Evolutionary conservation across 1,140 invertebrate species (phyloP).

Genomic region (Lepidurus couesii): DNA sequence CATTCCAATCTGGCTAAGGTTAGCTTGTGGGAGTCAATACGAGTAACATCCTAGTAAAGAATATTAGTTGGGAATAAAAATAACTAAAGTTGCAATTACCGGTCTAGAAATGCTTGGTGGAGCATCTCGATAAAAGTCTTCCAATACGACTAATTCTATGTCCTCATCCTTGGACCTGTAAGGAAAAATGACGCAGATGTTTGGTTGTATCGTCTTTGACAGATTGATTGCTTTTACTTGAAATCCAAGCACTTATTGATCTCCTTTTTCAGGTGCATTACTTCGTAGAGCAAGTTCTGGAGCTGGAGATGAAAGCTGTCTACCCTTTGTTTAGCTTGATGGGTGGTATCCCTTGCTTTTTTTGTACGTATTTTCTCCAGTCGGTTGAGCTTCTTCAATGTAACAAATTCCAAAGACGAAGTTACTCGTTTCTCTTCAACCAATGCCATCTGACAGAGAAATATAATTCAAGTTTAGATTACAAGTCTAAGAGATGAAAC

Average conservation of each 20-base stretch:
- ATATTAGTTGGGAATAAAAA: slow-evolving; percentile 28
- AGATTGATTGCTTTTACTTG: slow-evolving; percentile 53
- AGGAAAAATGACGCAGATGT: slow-evolving; percentile 28
- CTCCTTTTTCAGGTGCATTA: slow-evolving; percentile 87
- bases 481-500: background rate
- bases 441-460: slow-evolving; percentile 46
- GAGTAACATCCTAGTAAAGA: slow-evolving; percentile 39
- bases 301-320: slow-evolving; percentile 83
- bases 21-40: slow-evolving; percentile 60
- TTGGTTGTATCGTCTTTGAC: slow-evolving; percentile 25
- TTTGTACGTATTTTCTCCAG: slow-evolving; percentile 81
- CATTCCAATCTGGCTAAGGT: slow-evolving; percentile 82
- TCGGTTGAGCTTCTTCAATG: slow-evolving; percentile 83
- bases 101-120: slow-evolving; percentile 62
- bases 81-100: slow-evolving; percentile 49
- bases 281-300: slow-evolving; percentile 93
- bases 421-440: slow-evolving; percentile 61
- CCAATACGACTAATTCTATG: slow-evolving; percentile 76
- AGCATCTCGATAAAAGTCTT: slow-evolving; percentile 79
- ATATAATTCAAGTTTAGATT: background rate
- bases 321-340: slow-evolving; percentile 73
- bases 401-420: slow-evolving; percentile 65
- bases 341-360: slow-evolving; percentile 64
- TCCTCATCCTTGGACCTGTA: slow-evolving; percentile 86
- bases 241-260: slow-evolving; percentile 89